Conservation (phyloP, 2,113 vertebrate species). For the Megaceryle maxima region DNA sequence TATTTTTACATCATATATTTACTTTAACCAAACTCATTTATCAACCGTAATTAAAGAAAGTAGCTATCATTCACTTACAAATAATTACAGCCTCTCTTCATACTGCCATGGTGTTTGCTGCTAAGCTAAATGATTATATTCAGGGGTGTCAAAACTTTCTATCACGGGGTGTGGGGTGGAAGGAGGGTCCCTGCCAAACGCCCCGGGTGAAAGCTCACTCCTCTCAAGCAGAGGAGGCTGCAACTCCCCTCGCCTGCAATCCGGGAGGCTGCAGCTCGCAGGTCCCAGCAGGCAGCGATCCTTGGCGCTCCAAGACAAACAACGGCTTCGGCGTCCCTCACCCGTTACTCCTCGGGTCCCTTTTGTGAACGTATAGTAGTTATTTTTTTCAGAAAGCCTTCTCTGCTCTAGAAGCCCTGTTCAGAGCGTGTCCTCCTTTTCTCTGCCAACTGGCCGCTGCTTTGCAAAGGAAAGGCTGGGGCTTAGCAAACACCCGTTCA, state of each 20-base stretch:
- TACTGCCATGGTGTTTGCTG: background rate
- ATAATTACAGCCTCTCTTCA: background rate
- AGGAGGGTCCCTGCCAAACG: background rate
- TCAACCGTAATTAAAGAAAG: slow-evolving; percentile 16
- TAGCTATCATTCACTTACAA: background rate
- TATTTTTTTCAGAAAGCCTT: background rate
- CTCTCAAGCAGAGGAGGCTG: background rate
- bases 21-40: slow-evolving; percentile 26
- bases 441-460: background rate
- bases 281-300: background rate
- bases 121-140: background rate
- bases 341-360: background rate
- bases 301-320: background rate
- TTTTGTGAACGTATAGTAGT: background rate
- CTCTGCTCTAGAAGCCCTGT: background rate
- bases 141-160: background rate
- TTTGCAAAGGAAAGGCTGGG: background rate
- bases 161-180: background rate
- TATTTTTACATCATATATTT: slow-evolving; percentile 45
- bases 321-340: background rate
- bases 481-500: background rate
- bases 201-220: background rate
- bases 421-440: accelerated
- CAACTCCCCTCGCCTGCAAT: background rate
- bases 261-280: background rate